phyloP scores from a whole-genome alignment of 2,797 vertebrate genomes.

The Myoxocephalus aenaeus region DNA sequence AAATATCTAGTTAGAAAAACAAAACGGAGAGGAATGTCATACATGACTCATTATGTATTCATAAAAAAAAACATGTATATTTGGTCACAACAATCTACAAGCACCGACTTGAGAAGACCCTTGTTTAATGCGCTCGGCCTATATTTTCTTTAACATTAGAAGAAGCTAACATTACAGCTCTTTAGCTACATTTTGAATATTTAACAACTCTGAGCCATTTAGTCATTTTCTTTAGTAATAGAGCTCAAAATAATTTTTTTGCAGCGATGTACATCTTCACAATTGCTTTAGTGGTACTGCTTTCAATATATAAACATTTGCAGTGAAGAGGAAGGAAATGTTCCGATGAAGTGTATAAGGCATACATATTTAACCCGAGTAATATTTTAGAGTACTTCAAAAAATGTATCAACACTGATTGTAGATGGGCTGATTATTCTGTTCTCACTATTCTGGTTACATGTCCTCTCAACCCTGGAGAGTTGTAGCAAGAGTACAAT shows the following conservation, averaged over 20 bases:
- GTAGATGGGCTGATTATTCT: slow-evolving; percentile 29
- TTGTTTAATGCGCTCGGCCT: slow-evolving; percentile 30
- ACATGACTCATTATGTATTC: slow-evolving; percentile 16
- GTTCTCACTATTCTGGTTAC: slow-evolving; percentile 40
- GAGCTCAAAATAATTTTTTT: slow-evolving; percentile 6
- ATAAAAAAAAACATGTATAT: slow-evolving; percentile 24
- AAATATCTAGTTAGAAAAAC: slow-evolving; percentile 68
- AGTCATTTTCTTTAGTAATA: slow-evolving; percentile 38
- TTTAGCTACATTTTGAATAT: slow-evolving; percentile 41
- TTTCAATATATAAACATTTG: slow-evolving; percentile 32
- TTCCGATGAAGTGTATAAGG: slow-evolving; percentile 59
- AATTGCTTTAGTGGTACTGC: slow-evolving; percentile 31
- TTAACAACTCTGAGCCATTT: slow-evolving; percentile 14
- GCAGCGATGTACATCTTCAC: slow-evolving; percentile 29
- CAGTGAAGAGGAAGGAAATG: slow-evolving; percentile 47
- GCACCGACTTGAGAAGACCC: slow-evolving; percentile 20
- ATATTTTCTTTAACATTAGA: slow-evolving; percentile 12
- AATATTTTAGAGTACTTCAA: slow-evolving; percentile 56
- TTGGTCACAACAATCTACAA: slow-evolving; percentile 68
- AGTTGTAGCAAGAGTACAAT: slow-evolving; percentile 48
- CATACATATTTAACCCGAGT: slow-evolving; percentile 46
- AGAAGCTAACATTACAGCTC: slow-evolving; percentile 41
- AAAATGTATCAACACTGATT: slow-evolving; percentile 56
- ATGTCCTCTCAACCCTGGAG: slow-evolving; percentile 28
- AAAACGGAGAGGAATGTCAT: slow-evolving; percentile 57